Base-by-base conservation (phyloP, 2,797 vertebrate genomes). In the Diplodus sargus region DNA sequence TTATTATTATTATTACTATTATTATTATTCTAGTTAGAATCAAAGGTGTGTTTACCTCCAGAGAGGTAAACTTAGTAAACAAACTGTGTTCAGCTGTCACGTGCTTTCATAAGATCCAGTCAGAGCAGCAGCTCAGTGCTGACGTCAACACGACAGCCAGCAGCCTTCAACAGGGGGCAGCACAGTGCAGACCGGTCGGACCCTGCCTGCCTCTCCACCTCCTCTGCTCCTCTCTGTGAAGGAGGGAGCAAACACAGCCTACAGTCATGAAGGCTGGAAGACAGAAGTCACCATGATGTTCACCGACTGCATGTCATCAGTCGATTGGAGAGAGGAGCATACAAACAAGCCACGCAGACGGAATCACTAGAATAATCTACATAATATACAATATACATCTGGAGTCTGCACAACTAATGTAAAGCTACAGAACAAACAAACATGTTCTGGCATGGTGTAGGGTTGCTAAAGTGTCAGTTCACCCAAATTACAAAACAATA, bases 161-260 rank as follows among this genome's bases (percentile, higher is more conserved):
- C 4, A 3, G 6, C 12, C 11, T 43, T 95, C 92, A 91, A 94
- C 92, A 94, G 93, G 93, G 94, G 94, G 94, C 94, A 92, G 92
- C 90, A 92, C 66, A 82, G 90, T 78, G 91, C 92, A 93, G 60
- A 71, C 89, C 77, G 87, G 76, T 89, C 89, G 85, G 61, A 14
- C 82, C 68, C 68, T 65, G 51, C 18, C 49, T 39, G n/a, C 53
- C 13, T 73, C 59, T 34, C n/a, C 22, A 45, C 17, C 28, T 28
- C 28, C 17, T 73, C 42, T 43, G 52, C 16, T 71, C 60, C 51
- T 8, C 28, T 25, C 22, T 69, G 65, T 85, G 82, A 78, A 76
- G 74, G 75, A 81, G 79, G 80, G 71, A 57, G 81, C 78, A 80
- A 82, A 79, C 65, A 48, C 79, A 84, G 81, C 75, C 87, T 52